phyloP scores from a whole-genome alignment of 2,113 vertebrate genomes.

The Spermophilus dauricus region DNA sequence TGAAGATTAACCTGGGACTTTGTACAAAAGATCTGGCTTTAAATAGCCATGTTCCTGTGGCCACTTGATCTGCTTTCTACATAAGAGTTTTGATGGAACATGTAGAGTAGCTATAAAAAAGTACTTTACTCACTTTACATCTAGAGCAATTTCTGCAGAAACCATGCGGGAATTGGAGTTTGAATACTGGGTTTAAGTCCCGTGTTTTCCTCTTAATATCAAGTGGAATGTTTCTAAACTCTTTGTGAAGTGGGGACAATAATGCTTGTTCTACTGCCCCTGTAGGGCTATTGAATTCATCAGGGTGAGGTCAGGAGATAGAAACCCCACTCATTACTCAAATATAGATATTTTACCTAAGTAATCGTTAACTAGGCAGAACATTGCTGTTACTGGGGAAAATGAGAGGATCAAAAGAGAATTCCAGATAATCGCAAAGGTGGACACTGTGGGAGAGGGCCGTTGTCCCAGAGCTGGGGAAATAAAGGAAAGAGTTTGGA shows the following conservation, averaged over 20 bases:
- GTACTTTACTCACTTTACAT: neutral
- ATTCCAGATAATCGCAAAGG: neutral
- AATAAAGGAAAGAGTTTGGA: neutral
- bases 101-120: neutral
- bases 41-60: neutral
- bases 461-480: neutral
- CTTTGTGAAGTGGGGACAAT: neutral
- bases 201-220: neutral
- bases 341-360: neutral
- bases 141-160: neutral
- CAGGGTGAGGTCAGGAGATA: neutral
- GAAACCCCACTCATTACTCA: neutral
- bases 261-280: neutral
- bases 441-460: neutral
- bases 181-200: neutral
- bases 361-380: neutral
- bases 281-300: neutral
- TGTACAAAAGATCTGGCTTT: neutral
- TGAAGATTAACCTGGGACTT: constrained; percentile 2
- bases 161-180: neutral
- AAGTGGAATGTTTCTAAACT: neutral
- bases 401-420: neutral
- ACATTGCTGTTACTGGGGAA: neutral
- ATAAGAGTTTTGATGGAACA: neutral
- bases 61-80: neutral